Evolutionary conservation across 2,888 invertebrate genomes (phyloP).

Genomic region (Diarsia brunnea): DNA sequence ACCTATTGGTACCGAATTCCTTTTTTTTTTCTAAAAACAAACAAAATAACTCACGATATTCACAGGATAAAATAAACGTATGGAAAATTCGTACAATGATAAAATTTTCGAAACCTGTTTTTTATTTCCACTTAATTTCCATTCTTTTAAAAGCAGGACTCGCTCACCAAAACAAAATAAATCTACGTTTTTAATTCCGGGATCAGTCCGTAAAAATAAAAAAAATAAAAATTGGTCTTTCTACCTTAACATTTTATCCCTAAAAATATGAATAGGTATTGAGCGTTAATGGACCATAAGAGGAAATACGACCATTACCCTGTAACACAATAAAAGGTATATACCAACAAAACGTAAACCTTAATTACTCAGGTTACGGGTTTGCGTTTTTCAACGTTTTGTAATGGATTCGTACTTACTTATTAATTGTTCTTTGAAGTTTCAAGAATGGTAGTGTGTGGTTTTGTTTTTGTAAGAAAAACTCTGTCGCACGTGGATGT

Average conservation of each 20-base stretch:
- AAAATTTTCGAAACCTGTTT: not conserved
- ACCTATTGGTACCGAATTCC: not conserved
- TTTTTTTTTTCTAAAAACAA: not conserved
- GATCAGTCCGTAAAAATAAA: not conserved
- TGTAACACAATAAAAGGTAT: conserved; percentile 43
- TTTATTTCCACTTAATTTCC: conserved; percentile 3
- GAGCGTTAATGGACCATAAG: conserved; percentile 47
- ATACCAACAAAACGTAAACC: conserved; percentile 34
- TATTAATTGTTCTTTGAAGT: conserved; percentile 35
- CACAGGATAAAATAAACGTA: not conserved
- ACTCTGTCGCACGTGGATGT: not conserved
- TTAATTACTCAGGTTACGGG: conserved; percentile 51
- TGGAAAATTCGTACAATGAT: not conserved
- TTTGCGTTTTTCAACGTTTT: conserved; percentile 44
- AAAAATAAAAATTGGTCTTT: conserved; percentile 1
- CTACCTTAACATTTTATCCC: conserved; percentile 7
- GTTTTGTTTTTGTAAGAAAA: conserved; percentile 13
- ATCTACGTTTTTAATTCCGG: not conserved
- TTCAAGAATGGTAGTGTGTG: conserved; percentile 39
- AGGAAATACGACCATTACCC: conserved; percentile 44
- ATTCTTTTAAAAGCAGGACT: conserved; percentile 2
- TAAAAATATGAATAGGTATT: conserved; percentile 51
- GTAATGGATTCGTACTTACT: conserved; percentile 48
- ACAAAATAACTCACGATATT: not conserved
- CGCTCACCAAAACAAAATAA: conserved; percentile 26